Percentiles rank a stretch among this genome's conserved stretches.
Conservation (phyloP, 2,797 vertebrate genomes). For the Mormyrops boulengeri region DNA sequence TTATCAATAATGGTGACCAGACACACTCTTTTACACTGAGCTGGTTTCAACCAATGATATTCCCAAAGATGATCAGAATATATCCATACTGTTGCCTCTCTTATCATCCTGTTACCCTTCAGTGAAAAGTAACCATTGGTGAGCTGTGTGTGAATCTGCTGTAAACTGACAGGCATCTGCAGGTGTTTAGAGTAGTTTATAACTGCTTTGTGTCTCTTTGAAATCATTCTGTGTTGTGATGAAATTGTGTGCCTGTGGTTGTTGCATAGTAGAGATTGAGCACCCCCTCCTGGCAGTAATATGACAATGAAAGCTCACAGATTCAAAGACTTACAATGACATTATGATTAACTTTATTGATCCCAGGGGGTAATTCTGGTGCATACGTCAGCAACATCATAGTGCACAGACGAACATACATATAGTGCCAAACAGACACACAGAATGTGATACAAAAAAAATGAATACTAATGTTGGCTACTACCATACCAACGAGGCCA, state of each 20-base stretch:
- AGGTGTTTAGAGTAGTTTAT: neutral
- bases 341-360: neutral
- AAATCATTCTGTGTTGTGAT: neutral
- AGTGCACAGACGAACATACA: neutral
- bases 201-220: neutral
- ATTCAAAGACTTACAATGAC: neutral
- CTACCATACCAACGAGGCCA: too few species aligned
- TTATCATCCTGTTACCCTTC: neutral
- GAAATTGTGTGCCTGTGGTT: neutral
- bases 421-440: neutral
- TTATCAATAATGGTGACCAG: neutral
- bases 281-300: neutral
- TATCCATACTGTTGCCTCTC: neutral
- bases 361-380: neutral
- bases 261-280: neutral
- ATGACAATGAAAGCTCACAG: neutral
- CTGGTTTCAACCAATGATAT: neutral
- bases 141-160: neutral
- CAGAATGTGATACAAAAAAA: neutral
- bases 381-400: neutral
- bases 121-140: neutral
- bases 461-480: neutral
- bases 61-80: neutral
- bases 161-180: neutral
- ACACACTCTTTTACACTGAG: neutral